Evolutionary conservation across 2,888 invertebrate species (phyloP).

Genomic region (Fissipunctia ypsillon): DNA sequence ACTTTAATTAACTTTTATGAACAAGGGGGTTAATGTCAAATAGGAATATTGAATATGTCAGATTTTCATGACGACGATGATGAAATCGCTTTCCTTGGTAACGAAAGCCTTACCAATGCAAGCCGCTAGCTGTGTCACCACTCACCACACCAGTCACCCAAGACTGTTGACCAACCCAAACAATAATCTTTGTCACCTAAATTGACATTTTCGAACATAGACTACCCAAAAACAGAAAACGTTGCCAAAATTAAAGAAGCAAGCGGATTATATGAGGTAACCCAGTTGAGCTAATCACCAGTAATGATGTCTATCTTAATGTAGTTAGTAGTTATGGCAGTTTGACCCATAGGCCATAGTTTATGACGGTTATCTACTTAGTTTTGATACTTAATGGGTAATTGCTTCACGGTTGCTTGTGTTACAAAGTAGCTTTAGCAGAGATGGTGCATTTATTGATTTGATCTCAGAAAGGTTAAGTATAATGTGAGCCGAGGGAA

Average conservation of each 20-base stretch:
- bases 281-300: background rate
- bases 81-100: background rate
- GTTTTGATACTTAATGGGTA: constrained; percentile 7
- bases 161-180: constrained; percentile 3
- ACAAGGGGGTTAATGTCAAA: no score
- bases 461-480: constrained; percentile 14
- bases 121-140: background rate
- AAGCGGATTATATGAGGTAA: constrained; percentile 16
- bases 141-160: background rate
- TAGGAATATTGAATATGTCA: background rate
- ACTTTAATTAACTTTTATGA: no score
- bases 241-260: constrained; percentile 19
- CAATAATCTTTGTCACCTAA: background rate
- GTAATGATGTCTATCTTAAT: constrained; percentile 1
- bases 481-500: background rate
- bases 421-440: background rate
- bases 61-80: background rate
- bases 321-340: background rate
- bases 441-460: background rate
- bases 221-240: background rate
- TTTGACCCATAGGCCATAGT: constrained; percentile 1
- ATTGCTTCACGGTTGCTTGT: constrained; percentile 15
- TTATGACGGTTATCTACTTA: constrained; percentile 3
- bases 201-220: constrained; percentile 9
- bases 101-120: background rate